Evolutionary conservation across 2,888 invertebrate genomes (phyloP), one percentile per base, ranked within the genome.

Genomic region (Drosophila antonietae): DNA sequence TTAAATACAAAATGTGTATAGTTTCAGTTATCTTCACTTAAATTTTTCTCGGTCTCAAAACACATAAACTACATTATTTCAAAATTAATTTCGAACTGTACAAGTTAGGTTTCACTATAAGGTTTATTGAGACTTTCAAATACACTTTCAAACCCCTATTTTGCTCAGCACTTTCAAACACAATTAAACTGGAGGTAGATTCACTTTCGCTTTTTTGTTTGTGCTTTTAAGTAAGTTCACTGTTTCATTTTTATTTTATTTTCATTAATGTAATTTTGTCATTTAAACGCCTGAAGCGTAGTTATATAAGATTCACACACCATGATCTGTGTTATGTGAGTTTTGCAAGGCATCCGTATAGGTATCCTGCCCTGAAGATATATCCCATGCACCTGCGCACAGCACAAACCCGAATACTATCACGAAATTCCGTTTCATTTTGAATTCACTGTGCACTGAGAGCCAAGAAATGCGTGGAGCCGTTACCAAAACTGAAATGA

Each of bases 341-440:
- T 74, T 90, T 67, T 91, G 86, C 20, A 91, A 62, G 7, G 91
- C 91, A 68, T 91, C 89, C 61, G 90, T 72, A 72, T 91, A 92
- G 8, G 91, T 82, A 80, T 91, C 91, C 80, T 91, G 74, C 7
- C 70, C 51, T 56, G 68, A 66, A 9, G 61, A 47, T 47, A 51
- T n/a, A 8, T 69, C 79, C 60, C 47, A 51, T 63, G 72, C 46
- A 52, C 55, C 47, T 18, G 28, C 52, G 47, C 57, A 51, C 12
- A 52, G 15, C 18, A 57, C 37, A 37, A 0, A 44, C 23, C 47
- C 62, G 39, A 65, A 31, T 28, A 65, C 9, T 41, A 44, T 60
- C 33, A 69, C 12, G 37, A 65, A 65, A 28, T 52, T 20, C 1
- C 35, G 28, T n/a, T 62, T 49, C 78, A 78, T 78, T 65, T 72